Percentiles rank a stretch among this genome's conserved stretches.
Evolutionary conservation across 2,888 invertebrate genomes (phyloP).

Genomic region (Drosophila parthenogenetica): DNA sequence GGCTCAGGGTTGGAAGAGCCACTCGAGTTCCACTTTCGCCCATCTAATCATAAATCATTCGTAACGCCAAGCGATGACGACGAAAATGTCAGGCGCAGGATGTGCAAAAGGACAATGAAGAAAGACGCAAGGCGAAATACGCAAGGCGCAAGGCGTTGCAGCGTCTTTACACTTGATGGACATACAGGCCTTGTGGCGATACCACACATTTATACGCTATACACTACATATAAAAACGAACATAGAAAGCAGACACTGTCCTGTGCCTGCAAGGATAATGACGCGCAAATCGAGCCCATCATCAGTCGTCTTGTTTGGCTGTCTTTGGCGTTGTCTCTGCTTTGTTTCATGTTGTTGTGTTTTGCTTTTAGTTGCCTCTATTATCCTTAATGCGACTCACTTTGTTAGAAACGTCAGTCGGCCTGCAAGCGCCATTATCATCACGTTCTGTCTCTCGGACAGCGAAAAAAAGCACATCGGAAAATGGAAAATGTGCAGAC

Average conservation of each 20-base stretch:
- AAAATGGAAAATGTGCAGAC: conserved; percentile 77
- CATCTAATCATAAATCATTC: conserved; percentile 67
- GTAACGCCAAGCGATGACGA: conserved; percentile 69
- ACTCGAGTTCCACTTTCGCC: conserved; percentile 55
- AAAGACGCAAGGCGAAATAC: neutral
- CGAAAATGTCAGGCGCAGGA: conserved; percentile 72
- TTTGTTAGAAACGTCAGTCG: conserved; percentile 80
- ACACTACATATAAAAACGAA: neutral
- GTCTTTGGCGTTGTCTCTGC: conserved; percentile 51
- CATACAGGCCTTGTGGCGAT: conserved; percentile 66
- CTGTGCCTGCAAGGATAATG: conserved; percentile 69
- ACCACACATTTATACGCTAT: conserved; percentile 18
- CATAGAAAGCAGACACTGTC: conserved; percentile 21
- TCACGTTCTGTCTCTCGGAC: conserved; percentile 52
- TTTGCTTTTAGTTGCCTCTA: conserved; percentile 79
- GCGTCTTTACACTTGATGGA: conserved; percentile 66
- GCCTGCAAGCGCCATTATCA: conserved; percentile 80
- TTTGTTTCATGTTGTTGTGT: conserved; percentile 70
- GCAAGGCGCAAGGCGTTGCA: conserved; percentile 55
- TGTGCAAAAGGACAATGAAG: conserved; percentile 53
- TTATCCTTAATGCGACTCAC: conserved; percentile 81
- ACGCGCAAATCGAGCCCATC: conserved; percentile 77
- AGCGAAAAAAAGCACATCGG: conserved; percentile 34
- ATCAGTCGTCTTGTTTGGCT: conserved; percentile 33
- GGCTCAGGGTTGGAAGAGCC: conserved; percentile 25